Evolutionary conservation across 2,888 invertebrate genomes (phyloP).

Genomic region (Panzeria rudis): DNA sequence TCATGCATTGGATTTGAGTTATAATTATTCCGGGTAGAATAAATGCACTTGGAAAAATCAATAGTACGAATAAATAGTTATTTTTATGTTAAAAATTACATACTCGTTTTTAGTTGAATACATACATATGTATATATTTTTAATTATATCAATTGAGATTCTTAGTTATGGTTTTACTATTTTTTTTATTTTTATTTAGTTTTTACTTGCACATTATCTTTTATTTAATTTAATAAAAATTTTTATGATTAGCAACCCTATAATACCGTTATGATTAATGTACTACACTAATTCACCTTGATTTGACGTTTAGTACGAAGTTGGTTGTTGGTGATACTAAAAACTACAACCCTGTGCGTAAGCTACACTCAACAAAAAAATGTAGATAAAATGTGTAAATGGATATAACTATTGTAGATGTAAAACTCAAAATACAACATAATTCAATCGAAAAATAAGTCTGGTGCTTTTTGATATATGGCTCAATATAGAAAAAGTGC

Average conservation of each 20-base stretch:
- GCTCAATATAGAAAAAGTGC: too few species aligned
- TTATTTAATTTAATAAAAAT: neutral
- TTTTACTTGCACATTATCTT: constrained; percentile 1
- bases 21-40: neutral
- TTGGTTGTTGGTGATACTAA: neutral
- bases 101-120: neutral
- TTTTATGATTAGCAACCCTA: neutral
- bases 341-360: neutral
- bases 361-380: neutral
- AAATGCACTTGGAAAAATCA: constrained; percentile 59
- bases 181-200: neutral
- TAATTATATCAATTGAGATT: neutral
- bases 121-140: neutral
- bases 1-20: neutral
- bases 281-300: neutral
- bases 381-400: neutral
- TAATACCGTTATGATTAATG: constrained; percentile 34
- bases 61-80: neutral
- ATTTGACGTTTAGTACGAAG: constrained; percentile 11
- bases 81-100: neutral
- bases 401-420: too few species aligned
- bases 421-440: too few species aligned
- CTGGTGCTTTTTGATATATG: too few species aligned
- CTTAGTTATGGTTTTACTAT: neutral
- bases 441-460: too few species aligned